Percentiles rank a stretch among this genome's conserved stretches.
phyloP scores from a whole-genome alignment of 2,797 vertebrate genomes.

The Syngnathus acus region DNA sequence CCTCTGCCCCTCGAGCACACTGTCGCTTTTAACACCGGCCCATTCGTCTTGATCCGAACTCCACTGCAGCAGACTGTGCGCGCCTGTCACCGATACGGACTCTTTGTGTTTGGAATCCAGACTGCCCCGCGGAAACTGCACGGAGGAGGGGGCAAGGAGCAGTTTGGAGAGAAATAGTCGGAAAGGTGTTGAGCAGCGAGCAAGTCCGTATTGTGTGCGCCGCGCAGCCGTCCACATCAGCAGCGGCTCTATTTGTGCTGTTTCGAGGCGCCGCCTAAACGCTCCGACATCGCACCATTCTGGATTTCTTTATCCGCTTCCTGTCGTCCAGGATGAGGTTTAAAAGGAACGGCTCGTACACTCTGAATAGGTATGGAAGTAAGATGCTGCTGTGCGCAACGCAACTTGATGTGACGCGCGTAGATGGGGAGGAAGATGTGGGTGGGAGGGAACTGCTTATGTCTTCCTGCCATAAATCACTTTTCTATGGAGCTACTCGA shows the following conservation, averaged over 20 bases:
- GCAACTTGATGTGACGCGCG: slow-evolving; percentile 18
- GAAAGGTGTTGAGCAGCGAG: slow-evolving; percentile 30
- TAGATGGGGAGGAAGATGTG: slow-evolving; percentile 1
- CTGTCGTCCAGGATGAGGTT: slow-evolving; percentile 77
- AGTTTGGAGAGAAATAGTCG: slow-evolving; percentile 5
- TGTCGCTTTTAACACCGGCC: not conserved
- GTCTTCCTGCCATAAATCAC: not conserved
- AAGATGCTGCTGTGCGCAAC: not conserved
- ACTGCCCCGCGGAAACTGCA: slow-evolving; percentile 53
- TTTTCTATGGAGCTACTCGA: not conserved
- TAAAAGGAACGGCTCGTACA: slow-evolving; percentile 80
- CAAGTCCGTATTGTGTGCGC: slow-evolving; percentile 31
- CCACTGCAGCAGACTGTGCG: not conserved
- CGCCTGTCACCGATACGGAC: slow-evolving; percentile 7
- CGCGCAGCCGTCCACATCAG: slow-evolving; percentile 26
- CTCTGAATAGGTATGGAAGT: slow-evolving; percentile 76
- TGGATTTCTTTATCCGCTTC: slow-evolving; percentile 77
- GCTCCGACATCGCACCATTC: slow-evolving; percentile 40
- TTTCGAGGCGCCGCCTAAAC: slow-evolving; percentile 2
- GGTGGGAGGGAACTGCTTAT: not conserved
- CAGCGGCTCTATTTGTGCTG: not conserved
- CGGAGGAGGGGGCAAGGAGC: slow-evolving; percentile 7
- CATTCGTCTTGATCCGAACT: not conserved
- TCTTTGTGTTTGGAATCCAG: not conserved
- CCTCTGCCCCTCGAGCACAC: not conserved